Evolutionary conservation across 2,888 invertebrate species (phyloP), one percentile per base, ranked within the genome.

Genomic region (Eulithis prunata): DNA sequence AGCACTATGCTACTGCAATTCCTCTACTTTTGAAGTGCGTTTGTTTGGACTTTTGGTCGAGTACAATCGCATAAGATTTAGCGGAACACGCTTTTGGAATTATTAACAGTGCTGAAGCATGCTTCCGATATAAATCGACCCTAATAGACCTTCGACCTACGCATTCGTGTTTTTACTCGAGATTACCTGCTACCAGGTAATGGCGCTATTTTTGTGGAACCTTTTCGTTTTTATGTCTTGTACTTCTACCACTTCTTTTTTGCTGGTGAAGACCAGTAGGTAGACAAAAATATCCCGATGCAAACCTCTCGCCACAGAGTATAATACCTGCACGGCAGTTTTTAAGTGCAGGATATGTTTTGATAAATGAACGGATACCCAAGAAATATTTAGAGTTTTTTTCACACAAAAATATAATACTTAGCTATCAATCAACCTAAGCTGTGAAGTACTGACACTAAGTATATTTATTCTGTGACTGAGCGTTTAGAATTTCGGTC

Each of bases 161-260:
- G 28, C 55, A 49, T 38, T 56, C 53, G 46, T 45, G 51, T 53
- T 60, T 59, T 60, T 60, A 53, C 49, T 49, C 28, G 13, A 62
- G 41, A 56, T 53, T 62, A 56, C 55, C 55, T 62, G 41, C 55
- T 56, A 62, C 41, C 55, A 41, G 47, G 49, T 43, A 56, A 49
- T 43, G 41, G 41, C 28, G 49, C 51, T 56, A 62, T 41, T 61
- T 58, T 14, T 38, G 38, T 38, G 45, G 46, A 46, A 12, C 10
- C 36, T 46, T 52, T 59, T 32, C 32, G 52, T 7, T 52, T 59
- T 59, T 43, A 51, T 38, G 51, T n/a, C 38, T 49, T 21, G 49
- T 21, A 49, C 49, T 47, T n/a, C 47, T 13, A 47, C 13, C 12
- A 47, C 45, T 47, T 47, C 45, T 45, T 12, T 41, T 41, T 41